phyloP scores from a whole-genome alignment of 2,888 invertebrate species.

The Mamestra brassicae region DNA sequence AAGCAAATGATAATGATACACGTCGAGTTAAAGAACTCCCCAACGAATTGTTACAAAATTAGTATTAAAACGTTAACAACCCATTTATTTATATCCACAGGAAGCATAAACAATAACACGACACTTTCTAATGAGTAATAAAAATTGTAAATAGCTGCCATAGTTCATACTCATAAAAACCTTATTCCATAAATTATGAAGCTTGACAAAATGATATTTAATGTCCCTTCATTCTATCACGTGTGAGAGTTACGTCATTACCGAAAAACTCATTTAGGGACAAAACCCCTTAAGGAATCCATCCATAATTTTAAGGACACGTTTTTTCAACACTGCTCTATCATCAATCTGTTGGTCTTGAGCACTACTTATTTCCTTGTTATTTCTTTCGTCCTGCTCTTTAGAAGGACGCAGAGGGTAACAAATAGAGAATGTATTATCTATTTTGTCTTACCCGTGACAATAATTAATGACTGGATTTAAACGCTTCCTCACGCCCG shows the following conservation, averaged over 20 bases:
- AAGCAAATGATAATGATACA: slow-evolving; percentile 59
- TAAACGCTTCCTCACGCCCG: slow-evolving; percentile 91
- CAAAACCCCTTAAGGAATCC: slow-evolving; percentile 81
- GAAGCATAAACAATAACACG: slow-evolving; percentile 80
- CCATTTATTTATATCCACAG: slow-evolving; percentile 68
- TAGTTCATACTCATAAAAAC: slow-evolving; percentile 81
- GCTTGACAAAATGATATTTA: slow-evolving; percentile 89
- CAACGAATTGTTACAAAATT: slow-evolving; percentile 38
- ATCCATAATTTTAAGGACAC: slow-evolving; percentile 86
- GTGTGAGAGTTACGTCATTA: slow-evolving; percentile 84
- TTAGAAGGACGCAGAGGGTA: slow-evolving; percentile 82
- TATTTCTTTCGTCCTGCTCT: slow-evolving; percentile 87
- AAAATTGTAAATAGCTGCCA: slow-evolving; percentile 80
- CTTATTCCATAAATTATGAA: slow-evolving; percentile 82
- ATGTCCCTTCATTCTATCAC: slow-evolving; percentile 81
- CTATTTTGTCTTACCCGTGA: slow-evolving; percentile 90
- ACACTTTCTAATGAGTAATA: slow-evolving; percentile 79
- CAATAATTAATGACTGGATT: slow-evolving; percentile 91
- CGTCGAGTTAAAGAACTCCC: slow-evolving; percentile 5
- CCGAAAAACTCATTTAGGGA: slow-evolving; percentile 84
- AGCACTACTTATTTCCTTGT: slow-evolving; percentile 85
- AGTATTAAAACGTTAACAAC: slow-evolving; percentile 44
- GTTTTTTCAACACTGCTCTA: slow-evolving; percentile 84
- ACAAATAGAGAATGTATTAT: slow-evolving; percentile 90
- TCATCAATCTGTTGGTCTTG: slow-evolving; percentile 86